Percentiles rank a stretch among this genome's conserved stretches.
These are phyloP conservation scores for Drosophila subquinaria DNA, from an alignment of 2,888 invertebrate species.

Conservation along the genomic window DNA sequence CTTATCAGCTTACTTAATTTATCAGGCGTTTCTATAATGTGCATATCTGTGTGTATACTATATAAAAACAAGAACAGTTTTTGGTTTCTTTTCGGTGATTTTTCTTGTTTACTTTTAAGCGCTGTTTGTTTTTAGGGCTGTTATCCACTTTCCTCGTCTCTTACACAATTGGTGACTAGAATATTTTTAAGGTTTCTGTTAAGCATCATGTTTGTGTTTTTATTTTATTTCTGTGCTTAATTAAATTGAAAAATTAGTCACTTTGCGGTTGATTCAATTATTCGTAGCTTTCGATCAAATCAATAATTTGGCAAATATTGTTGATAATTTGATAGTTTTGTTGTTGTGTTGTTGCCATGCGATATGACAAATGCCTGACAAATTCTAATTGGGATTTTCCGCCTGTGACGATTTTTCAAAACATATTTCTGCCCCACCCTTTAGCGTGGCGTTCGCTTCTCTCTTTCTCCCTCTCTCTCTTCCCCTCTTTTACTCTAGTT, in stretches of 20 bases:
- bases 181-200: slow-evolving; percentile 42
- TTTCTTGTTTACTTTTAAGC: slow-evolving; percentile 53
- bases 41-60: neutral
- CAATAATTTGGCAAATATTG: slow-evolving; percentile 44
- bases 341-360: slow-evolving; percentile 14
- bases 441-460: neutral
- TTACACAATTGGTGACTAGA: slow-evolving; percentile 34
- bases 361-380: slow-evolving; percentile 45
- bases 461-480: neutral
- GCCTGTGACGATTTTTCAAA: slow-evolving; percentile 31
- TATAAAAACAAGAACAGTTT: slow-evolving; percentile 5
- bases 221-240: slow-evolving; percentile 28
- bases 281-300: slow-evolving; percentile 28
- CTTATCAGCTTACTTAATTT: slow-evolving; percentile 44
- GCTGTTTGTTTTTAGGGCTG: slow-evolving; percentile 34
- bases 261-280: neutral
- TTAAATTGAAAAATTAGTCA: slow-evolving; percentile 44
- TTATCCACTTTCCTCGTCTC: slow-evolving; percentile 2
- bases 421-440: slow-evolving; percentile 15
- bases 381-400: slow-evolving; percentile 70
- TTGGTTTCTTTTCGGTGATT: slow-evolving; percentile 20
- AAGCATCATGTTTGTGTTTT: slow-evolving; percentile 8
- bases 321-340: slow-evolving; percentile 3
- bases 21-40: slow-evolving; percentile 22
- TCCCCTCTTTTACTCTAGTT: slow-evolving; percentile 26